A percentile compares a stretch with the other conserved stretches of the same genome.
Evolutionary conservation across 2,113 vertebrate species (phyloP).

Genomic region (Ellobius talpinus): DNA sequence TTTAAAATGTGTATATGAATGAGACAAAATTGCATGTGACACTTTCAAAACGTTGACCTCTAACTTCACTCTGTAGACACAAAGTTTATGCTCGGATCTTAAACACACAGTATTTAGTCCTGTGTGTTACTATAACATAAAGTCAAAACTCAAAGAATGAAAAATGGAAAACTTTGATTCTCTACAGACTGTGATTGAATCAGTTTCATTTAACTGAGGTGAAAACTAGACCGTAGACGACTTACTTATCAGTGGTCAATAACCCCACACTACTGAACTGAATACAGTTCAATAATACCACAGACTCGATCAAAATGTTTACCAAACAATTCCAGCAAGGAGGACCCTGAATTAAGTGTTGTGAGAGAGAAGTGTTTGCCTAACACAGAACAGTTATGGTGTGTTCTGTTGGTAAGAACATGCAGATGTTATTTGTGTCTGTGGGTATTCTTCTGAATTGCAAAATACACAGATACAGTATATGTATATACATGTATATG

Average conservation of each 20-base stretch:
- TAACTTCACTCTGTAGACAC: background rate
- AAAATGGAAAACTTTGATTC: slow-evolving; percentile 14
- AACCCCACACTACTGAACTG: too few species aligned
- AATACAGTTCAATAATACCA: background rate
- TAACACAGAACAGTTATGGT: background rate
- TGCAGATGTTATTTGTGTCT: background rate
- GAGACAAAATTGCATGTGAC: background rate
- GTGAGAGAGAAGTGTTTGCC: background rate
- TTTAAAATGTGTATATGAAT: background rate
- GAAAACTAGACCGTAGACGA: background rate
- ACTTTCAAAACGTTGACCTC: background rate
- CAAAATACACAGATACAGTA: too few species aligned
- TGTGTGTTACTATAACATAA: background rate
- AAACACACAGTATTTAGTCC: background rate
- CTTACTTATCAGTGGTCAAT: background rate
- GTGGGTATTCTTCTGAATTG: background rate
- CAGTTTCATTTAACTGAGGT: background rate
- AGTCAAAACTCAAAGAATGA: background rate
- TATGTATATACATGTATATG: background rate
- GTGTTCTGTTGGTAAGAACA: background rate
- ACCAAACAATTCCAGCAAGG: background rate
- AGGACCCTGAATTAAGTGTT: background rate
- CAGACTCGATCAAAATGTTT: background rate
- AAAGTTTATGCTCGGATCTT: slow-evolving; percentile 4
- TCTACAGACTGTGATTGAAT: background rate